phyloP scores from a whole-genome alignment of 1,140 invertebrate species.

The Olivierus martensii region DNA sequence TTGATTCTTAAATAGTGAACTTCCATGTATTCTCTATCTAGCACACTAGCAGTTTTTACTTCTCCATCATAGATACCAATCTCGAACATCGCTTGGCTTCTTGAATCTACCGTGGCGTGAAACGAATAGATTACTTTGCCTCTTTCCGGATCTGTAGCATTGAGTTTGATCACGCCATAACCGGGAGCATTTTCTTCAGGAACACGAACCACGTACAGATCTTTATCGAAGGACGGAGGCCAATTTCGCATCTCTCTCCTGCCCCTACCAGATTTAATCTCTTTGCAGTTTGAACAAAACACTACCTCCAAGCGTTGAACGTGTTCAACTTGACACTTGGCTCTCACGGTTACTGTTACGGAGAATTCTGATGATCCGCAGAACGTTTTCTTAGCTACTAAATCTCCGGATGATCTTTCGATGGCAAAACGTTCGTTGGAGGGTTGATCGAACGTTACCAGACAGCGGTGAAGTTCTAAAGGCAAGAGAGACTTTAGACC shows the following conservation, averaged over 20 bases:
- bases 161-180: slow-evolving; percentile 56
- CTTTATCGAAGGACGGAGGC: slow-evolving; percentile 57
- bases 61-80: slow-evolving; percentile 66
- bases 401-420: slow-evolving; percentile 4
- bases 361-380: slow-evolving; percentile 3
- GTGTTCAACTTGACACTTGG: not conserved
- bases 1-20: slow-evolving; percentile 46
- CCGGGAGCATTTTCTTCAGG: slow-evolving; percentile 78
- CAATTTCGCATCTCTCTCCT: slow-evolving; percentile 1
- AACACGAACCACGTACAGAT: slow-evolving; percentile 68
- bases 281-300: not conserved
- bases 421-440: not conserved
- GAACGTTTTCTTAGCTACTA: slow-evolving; percentile 5
- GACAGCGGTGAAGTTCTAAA: slow-evolving; percentile 3
- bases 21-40: slow-evolving; percentile 77
- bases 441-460: slow-evolving; percentile 3
- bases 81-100: slow-evolving; percentile 71
- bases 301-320: slow-evolving; percentile 3
- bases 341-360: not conserved
- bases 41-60: slow-evolving; percentile 60
- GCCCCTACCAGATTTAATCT: not conserved
- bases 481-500: slow-evolving; percentile 2
- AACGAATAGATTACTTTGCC: slow-evolving; percentile 53
- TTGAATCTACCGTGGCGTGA: slow-evolving; percentile 68
- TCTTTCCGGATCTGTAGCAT: slow-evolving; percentile 65